phyloP scores from a whole-genome alignment of 2,888 invertebrate genomes.

The Leptinotarsa rubiginosa region DNA sequence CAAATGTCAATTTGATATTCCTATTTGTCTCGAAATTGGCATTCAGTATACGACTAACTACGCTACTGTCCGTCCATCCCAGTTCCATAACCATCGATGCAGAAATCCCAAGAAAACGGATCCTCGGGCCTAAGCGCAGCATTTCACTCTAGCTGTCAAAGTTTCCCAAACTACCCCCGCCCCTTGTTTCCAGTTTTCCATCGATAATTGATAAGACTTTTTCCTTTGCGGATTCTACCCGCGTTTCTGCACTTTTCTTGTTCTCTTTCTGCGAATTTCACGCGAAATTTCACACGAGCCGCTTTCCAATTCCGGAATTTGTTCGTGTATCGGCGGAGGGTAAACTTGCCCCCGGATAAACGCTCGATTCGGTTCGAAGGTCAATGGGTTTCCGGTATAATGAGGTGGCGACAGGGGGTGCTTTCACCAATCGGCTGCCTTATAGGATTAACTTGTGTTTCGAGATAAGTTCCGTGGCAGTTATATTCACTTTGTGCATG shows the following conservation, averaged over 20 bases:
- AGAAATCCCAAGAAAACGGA: conserved; percentile 5
- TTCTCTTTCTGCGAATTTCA: conserved; percentile 29
- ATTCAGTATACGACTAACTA: neutral
- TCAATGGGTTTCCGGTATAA: conserved; percentile 13
- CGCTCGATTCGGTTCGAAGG: conserved; percentile 9
- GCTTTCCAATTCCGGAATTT: conserved; percentile 34
- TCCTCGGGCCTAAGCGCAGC: neutral
- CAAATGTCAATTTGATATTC: too few relatives aligned
- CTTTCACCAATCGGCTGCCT: neutral
- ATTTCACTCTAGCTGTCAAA: neutral
- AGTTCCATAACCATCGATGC: neutral
- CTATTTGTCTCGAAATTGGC: too few relatives aligned
- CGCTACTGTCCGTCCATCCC: neutral
- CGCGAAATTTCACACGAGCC: conserved; percentile 35
- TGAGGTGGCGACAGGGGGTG: neutral
- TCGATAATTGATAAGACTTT: conserved; percentile 19
- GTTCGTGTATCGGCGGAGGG: conserved; percentile 18
- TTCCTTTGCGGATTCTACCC: conserved; percentile 2
- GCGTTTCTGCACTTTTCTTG: conserved; percentile 19
- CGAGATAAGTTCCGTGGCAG: neutral
- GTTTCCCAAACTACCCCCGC: conserved; percentile 5
- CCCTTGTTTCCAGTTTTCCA: conserved; percentile 15
- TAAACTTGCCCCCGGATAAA: conserved; percentile 2
- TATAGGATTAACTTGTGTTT: neutral
- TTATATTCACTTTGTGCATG: too few relatives aligned